These are phyloP conservation scores for Xenentodon cancila DNA, from an alignment of 2,797 vertebrate species.

Conservation along the genomic window DNA sequence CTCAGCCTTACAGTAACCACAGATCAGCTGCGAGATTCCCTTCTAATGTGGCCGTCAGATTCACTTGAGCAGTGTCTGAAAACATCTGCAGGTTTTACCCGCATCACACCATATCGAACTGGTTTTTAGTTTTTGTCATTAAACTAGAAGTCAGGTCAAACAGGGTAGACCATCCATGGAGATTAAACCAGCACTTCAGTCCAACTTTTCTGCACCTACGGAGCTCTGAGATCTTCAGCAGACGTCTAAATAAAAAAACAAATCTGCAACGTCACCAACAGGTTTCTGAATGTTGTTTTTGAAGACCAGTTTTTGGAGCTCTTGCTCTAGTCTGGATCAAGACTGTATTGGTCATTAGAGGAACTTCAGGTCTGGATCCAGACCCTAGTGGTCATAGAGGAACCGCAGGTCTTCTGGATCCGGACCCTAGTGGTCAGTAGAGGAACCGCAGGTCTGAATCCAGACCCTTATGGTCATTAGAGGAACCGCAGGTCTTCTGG, in stretches of 20 bases:
- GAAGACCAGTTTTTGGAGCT: too few species aligned
- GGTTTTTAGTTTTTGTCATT: conserved; percentile 60
- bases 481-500: too few species aligned
- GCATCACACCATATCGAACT: conserved; percentile 2
- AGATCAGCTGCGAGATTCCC: conserved; percentile 27
- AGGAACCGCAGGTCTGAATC: too few species aligned
- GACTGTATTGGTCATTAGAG: too few species aligned
- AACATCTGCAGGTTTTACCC: conserved; percentile 30
- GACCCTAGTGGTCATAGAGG: too few species aligned
- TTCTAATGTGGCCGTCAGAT: conserved; percentile 44
- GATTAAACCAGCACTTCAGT: conserved; percentile 43
- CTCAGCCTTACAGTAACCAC: conserved; percentile 61
- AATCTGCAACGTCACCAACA: too few species aligned
- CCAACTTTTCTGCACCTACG: conserved; percentile 19
- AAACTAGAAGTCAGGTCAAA: conserved; percentile 62
- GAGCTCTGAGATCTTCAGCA: conserved; percentile 24
- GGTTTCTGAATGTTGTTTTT: too few species aligned
- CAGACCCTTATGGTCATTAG: too few species aligned
- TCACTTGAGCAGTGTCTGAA: conserved; percentile 10
- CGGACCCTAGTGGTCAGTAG: too few species aligned
- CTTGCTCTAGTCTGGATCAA: too few species aligned
- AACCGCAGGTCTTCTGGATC: too few species aligned
- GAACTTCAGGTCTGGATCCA: too few species aligned
- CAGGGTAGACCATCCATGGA: conserved; percentile 68
- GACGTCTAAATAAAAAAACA: conserved; percentile 28